A percentile compares a stretch with the other conserved stretches of the same genome.
phyloP scores from a whole-genome alignment of 1,140 invertebrate species.

The Drosophila biarmipes region DNA sequence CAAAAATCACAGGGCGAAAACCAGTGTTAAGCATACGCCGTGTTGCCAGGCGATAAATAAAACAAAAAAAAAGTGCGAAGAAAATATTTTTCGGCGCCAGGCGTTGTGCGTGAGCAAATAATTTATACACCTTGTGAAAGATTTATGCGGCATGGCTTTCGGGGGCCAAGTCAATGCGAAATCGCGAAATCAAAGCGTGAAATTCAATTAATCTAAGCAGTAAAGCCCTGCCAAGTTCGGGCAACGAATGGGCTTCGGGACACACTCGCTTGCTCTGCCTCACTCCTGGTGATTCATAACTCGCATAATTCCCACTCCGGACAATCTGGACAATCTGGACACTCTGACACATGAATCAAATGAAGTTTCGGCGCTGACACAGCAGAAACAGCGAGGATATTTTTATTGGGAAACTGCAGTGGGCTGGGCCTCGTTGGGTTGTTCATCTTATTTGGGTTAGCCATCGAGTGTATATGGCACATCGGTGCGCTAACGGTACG shows the following conservation, averaged over 20 bases:
- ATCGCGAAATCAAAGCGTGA: slow-evolving; percentile 78
- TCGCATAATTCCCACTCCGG: slow-evolving; percentile 39
- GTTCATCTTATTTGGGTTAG: slow-evolving; percentile 73
- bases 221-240: slow-evolving; percentile 3
- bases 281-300: slow-evolving; percentile 54
- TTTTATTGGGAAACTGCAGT: slow-evolving; percentile 21
- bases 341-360: slow-evolving; percentile 66
- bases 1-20: slow-evolving; percentile 47
- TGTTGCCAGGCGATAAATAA: slow-evolving; percentile 45
- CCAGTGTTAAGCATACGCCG: slow-evolving; percentile 66
- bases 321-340: slow-evolving; percentile 29
- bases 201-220: slow-evolving; percentile 81
- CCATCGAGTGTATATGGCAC: slow-evolving; percentile 61
- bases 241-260: slow-evolving; percentile 3
- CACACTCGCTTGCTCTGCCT: not conserved
- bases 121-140: slow-evolving; percentile 81
- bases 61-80: slow-evolving; percentile 43
- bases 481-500: slow-evolving; percentile 65
- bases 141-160: slow-evolving; percentile 68
- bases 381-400: slow-evolving; percentile 38
- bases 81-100: slow-evolving; percentile 37
- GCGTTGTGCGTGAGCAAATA: slow-evolving; percentile 69
- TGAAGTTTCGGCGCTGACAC: slow-evolving; percentile 53
- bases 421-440: slow-evolving; percentile 14
- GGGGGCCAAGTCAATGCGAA: slow-evolving; percentile 33